Percentiles rank a stretch among this genome's conserved stretches.
These are phyloP conservation scores for Whitmania pigra DNA, from an alignment of 1,140 invertebrate genomes.

Conservation along the genomic window DNA sequence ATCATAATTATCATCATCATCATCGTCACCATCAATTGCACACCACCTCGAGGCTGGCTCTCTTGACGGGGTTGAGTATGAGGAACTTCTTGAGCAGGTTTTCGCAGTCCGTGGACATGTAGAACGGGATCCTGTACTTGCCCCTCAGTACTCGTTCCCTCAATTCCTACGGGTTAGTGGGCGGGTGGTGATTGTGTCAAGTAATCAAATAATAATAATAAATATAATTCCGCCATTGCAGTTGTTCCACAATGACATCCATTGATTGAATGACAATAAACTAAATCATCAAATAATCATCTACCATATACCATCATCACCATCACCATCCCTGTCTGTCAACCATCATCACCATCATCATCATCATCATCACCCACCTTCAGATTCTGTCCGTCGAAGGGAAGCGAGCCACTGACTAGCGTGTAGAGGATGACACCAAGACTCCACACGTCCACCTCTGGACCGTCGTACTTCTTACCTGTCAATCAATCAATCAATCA, in stretches of 20 bases:
- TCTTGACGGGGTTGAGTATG: slow-evolving; percentile 92
- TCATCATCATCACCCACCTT: slow-evolving; percentile 43
- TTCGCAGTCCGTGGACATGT: slow-evolving; percentile 99
- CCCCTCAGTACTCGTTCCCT: slow-evolving; percentile 90
- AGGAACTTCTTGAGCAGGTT: slow-evolving; percentile 98
- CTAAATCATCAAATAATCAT: not conserved
- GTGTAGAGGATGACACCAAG: slow-evolving; percentile 98
- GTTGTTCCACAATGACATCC: too few relatives aligned
- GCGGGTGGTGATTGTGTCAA: not conserved
- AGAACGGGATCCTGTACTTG: slow-evolving; percentile 99
- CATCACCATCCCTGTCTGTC: not conserved
- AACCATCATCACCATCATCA: not conserved
- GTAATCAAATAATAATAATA: not conserved
- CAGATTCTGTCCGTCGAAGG: slow-evolving; percentile 95
- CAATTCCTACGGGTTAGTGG: slow-evolving; percentile 54
- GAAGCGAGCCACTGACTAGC: slow-evolving; percentile 91
- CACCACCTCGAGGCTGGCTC: slow-evolving; percentile 74
- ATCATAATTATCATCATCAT: not conserved
- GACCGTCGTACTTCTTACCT: slow-evolving; percentile 98
- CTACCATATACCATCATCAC: not conserved
- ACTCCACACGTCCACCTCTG: slow-evolving; percentile 98
- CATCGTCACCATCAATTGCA: slow-evolving; percentile 11
- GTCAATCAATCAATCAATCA: slow-evolving; percentile 31
- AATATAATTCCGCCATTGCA: too few relatives aligned
- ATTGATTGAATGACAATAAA: not conserved